phyloP scores from a whole-genome alignment of 2,888 invertebrate species.

The Iselma pallidipennis region DNA sequence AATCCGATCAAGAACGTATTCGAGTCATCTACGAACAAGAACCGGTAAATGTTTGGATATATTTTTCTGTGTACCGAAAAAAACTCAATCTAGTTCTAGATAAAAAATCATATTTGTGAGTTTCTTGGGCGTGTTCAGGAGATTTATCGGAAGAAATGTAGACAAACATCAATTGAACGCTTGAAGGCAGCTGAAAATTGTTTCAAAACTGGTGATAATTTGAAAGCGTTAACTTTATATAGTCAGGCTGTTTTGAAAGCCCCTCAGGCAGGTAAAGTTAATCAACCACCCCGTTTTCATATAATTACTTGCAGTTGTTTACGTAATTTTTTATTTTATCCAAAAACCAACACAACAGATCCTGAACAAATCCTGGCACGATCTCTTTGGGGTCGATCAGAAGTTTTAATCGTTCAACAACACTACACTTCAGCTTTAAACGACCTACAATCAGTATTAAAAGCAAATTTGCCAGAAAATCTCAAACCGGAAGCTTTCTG shows the following conservation, averaged over 20 bases:
- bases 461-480: constrained; percentile 64
- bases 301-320: background rate
- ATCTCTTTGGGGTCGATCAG: constrained; percentile 69
- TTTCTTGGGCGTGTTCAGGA: constrained; percentile 69
- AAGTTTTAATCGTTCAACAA: constrained; percentile 63
- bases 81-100: constrained; percentile 32
- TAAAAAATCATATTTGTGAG: constrained; percentile 56
- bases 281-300: no score
- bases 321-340: background rate
- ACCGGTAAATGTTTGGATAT: no score
- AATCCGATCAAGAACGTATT: constrained; percentile 64
- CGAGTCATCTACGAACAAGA: constrained; percentile 59
- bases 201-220: constrained; percentile 59
- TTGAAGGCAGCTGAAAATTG: constrained; percentile 66
- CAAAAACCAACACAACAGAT: no score
- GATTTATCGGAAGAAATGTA: constrained; percentile 69
- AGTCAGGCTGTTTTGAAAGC: constrained; percentile 77
- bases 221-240: constrained; percentile 65
- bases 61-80: no score
- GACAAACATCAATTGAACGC: constrained; percentile 63
- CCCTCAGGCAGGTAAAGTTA: constrained; percentile 63
- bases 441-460: constrained; percentile 70
- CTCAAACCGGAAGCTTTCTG: constrained; percentile 70
- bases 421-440: constrained; percentile 65
- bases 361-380: constrained; percentile 69